Evolutionary conservation across 2,888 invertebrate genomes (phyloP), one percentile per base, ranked within the genome.

Genomic region (Andrena dorsata): DNA sequence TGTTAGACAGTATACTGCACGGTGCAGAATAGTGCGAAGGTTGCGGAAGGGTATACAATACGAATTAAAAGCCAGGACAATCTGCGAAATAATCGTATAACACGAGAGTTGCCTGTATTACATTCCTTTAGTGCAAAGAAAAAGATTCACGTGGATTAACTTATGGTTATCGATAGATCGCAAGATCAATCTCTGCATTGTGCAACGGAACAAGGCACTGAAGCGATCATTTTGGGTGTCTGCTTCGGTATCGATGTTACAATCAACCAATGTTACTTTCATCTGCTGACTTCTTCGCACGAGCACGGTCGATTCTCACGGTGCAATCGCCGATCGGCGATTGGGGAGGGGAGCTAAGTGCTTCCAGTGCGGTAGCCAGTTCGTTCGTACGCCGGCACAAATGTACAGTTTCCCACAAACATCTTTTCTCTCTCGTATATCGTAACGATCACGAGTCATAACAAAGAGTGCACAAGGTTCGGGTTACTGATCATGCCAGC

Each of bases 201-300:
- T 26, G 13, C 56, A 56, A 56, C 56, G 20, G 6, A 26, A 26
- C 56, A 20, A 23, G 20, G 26, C 2, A 26, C 4, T 4, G 23
- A 56, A 26, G 56, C 10, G 26, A 10, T 23, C 23, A 20, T 23
- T 56, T 56, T 20, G 23, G 13, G 20, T 30, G 35, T 23, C 8
- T 26, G 13, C 41, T 20, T 10, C 13, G 10, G n/a, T 61, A 63
- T 41, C 63, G 41, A 63, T 10, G 63, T 13, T 41, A 35, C 63
- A 35, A 63, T 63, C 63, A 13, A 23, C 35, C 6, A 6, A 63
- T 26, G 41, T 63, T 13, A 32, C 63, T 23, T 26, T 63, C 35
- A 23, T 63, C 41, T 41, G 23, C 63, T 63, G 35, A 16, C 20
- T 63, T 63, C 63, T 63, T 63, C 63, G 63, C 63, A 63, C 63